A percentile compares a stretch with the other conserved stretches of the same genome.
Evolutionary conservation across 2,113 vertebrate genomes (phyloP).

Genomic region (Sander lucioperca): DNA sequence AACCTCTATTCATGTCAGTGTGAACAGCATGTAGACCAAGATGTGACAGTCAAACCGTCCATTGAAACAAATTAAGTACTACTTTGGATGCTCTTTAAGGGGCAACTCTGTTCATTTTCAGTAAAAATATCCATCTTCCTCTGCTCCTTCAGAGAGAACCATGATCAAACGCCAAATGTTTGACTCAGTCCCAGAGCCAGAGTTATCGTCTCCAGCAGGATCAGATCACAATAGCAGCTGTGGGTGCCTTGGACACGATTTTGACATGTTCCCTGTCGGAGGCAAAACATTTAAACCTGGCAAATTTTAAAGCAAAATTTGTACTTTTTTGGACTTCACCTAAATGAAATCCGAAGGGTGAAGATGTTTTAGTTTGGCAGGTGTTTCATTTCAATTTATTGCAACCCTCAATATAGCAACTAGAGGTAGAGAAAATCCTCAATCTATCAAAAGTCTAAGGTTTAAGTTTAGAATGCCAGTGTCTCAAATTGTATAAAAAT

Average conservation of each 20-base stretch:
- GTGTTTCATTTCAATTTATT: background rate
- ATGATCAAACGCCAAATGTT: conserved; percentile 32
- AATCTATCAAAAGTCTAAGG: background rate
- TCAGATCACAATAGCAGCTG: conserved; percentile 43
- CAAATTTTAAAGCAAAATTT: background rate
- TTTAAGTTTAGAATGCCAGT: background rate
- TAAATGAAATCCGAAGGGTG: conserved; percentile 18
- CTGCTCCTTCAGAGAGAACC: conserved; percentile 25
- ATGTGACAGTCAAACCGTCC: conserved; percentile 33
- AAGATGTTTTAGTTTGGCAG: conserved; percentile 5
- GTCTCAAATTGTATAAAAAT: background rate
- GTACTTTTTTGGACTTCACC: conserved; percentile 6
- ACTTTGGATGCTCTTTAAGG: conserved; percentile 41
- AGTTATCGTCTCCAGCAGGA: conserved; percentile 18
- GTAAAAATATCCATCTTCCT: conserved; percentile 28
- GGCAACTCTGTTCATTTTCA: conserved; percentile 15
- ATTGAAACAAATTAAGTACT: conserved; percentile 50
- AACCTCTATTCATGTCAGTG: conserved; percentile 11
- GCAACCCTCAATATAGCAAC: background rate
- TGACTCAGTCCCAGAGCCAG: conserved; percentile 19
- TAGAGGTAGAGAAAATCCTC: background rate
- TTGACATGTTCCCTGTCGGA: conserved; percentile 11
- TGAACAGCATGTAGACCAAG: conserved; percentile 20
- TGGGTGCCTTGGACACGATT: conserved; percentile 16
- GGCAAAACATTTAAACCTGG: conserved; percentile 19